phyloP scores from a whole-genome alignment of 2,113 vertebrate species.

The Clarias batrachus region DNA sequence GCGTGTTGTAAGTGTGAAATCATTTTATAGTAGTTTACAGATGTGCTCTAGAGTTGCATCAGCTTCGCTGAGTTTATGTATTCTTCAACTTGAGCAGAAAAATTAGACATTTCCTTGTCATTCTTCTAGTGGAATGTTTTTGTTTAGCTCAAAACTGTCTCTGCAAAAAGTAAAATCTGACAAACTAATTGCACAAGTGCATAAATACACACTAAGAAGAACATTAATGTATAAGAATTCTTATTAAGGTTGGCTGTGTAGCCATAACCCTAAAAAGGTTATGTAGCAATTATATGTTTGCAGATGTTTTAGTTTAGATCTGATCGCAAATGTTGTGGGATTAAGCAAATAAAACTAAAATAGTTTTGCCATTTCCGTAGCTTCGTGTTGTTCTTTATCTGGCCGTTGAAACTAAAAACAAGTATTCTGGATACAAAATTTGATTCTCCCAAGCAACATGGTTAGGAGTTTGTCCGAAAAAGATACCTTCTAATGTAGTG shows the following conservation, averaged over 20 bases:
- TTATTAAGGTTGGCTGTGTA: no score
- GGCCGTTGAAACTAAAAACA: not conserved
- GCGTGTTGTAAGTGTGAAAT: no score
- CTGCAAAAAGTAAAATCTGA: not conserved
- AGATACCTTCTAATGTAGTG: no score
- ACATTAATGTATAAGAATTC: no score
- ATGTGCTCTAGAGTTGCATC: not conserved
- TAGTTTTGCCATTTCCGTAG: no score
- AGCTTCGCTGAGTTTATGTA: not conserved
- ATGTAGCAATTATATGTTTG: no score
- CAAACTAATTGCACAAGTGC: not conserved
- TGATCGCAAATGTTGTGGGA: no score
- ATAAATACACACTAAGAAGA: not conserved
- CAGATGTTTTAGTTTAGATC: no score
- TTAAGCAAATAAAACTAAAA: no score
- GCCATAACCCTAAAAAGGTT: no score
- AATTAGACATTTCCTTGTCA: not conserved
- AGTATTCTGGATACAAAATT: not conserved
- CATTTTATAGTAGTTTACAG: not conserved
- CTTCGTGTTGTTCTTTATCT: not conserved
- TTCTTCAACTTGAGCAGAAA: not conserved
- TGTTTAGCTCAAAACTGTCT: not conserved
- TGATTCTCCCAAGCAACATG: not conserved
- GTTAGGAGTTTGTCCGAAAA: not conserved
- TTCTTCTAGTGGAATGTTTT: not conserved